These are phyloP conservation scores for Eupithecia centaureata DNA, from an alignment of 2,888 invertebrate genomes.

Conservation along the genomic window DNA sequence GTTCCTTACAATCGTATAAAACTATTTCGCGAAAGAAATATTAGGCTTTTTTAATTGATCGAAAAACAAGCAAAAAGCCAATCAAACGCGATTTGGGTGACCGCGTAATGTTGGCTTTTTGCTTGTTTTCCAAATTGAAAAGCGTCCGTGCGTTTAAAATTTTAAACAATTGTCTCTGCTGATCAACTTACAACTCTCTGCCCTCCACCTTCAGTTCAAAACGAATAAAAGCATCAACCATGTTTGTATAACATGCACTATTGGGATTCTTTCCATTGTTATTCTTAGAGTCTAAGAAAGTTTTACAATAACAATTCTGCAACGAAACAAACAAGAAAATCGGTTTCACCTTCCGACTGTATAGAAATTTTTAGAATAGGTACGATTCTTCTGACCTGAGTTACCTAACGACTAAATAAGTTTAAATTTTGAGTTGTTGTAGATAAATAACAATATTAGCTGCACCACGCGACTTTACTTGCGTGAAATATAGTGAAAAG, in stretches of 20 bases:
- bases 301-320: constrained; percentile 59
- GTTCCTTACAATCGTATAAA: no score
- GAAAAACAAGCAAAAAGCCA: no score
- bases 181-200: constrained; percentile 15
- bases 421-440: no score
- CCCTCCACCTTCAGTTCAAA: constrained; percentile 14
- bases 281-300: constrained; percentile 46
- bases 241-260: constrained; percentile 31
- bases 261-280: constrained; percentile 36
- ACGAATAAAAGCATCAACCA: constrained; percentile 15
- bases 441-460: no score
- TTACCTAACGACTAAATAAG: no score
- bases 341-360: constrained; percentile 39
- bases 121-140: no score
- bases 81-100: no score
- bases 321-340: constrained; percentile 47
- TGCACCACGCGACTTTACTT: no score
- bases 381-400: background rate
- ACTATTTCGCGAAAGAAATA: no score
- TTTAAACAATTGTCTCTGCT: background rate
- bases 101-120: no score
- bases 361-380: background rate
- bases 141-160: background rate
- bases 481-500: no score
- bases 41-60: no score